Conservation (phyloP, 2,888 invertebrate genomes). For the Apodemia mormo region DNA sequence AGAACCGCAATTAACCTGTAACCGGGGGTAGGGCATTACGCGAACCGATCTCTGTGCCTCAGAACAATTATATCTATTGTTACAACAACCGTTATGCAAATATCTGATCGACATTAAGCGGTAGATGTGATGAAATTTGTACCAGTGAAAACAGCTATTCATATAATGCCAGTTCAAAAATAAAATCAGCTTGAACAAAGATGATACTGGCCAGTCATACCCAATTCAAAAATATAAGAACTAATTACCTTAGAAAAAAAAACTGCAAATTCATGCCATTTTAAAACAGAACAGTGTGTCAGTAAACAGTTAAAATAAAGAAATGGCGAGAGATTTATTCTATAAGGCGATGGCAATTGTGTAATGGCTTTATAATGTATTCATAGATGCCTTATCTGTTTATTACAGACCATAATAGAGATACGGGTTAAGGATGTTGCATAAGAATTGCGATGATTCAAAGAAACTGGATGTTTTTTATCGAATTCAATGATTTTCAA, state of each 20-base stretch:
- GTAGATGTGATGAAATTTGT: constrained; percentile 24
- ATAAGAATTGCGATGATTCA: constrained; percentile 42
- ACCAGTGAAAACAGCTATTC: constrained; percentile 15
- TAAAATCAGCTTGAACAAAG: not conserved
- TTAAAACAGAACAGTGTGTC: constrained; percentile 16
- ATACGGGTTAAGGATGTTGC: constrained; percentile 55
- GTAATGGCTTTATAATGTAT: constrained; percentile 39
- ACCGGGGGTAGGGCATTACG: constrained; percentile 35
- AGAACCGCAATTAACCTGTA: constrained; percentile 49
- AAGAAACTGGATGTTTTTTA: constrained; percentile 41
- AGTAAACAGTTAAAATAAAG: constrained; percentile 6
- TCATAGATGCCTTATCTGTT: constrained; percentile 46
- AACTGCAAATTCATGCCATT: not conserved
- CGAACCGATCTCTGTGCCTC: constrained; percentile 33
- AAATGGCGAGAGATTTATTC: constrained; percentile 24
- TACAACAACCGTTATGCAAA: constrained; percentile 51
- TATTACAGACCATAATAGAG: constrained; percentile 41
- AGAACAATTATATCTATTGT: constrained; percentile 58
- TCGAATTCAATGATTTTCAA: constrained; percentile 37
- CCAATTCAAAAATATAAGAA: not conserved
- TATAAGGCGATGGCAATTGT: constrained; percentile 32
- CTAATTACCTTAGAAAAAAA: too few species aligned
- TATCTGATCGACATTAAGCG: constrained; percentile 47
- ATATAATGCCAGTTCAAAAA: constrained; percentile 4
- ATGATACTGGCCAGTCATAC: not conserved